Conservation (phyloP, 1,140 invertebrate genomes). For the Drosophila sturtevanti region DNA sequence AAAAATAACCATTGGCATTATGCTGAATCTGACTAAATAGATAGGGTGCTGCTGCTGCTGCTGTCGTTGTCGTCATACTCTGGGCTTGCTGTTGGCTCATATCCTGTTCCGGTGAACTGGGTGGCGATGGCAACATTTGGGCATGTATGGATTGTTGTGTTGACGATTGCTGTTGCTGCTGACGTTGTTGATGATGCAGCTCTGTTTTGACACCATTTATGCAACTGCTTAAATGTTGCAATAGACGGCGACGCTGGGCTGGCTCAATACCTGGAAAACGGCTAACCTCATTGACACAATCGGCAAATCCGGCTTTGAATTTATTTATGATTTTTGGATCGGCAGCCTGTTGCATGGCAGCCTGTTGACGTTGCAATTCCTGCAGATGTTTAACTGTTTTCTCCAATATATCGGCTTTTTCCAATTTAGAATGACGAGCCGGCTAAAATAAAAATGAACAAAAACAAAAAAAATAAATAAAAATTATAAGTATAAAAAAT, state of each 20-base stretch:
- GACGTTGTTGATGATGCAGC: conserved; percentile 80
- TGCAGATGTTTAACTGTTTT: conserved; percentile 97
- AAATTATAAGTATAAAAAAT: neutral
- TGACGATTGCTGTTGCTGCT: conserved; percentile 59
- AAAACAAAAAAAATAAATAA: neutral
- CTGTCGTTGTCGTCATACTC: conserved; percentile 45
- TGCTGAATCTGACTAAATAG: conserved; percentile 83
- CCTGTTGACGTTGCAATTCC: conserved; percentile 89
- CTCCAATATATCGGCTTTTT: conserved; percentile 98
- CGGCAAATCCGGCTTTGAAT: conserved; percentile 93
- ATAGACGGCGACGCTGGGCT: conserved; percentile 87
- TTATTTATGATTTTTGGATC: conserved; percentile 92
- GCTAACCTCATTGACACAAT: conserved; percentile 93
- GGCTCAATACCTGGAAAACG: conserved; percentile 89
- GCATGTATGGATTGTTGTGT: conserved; percentile 74
- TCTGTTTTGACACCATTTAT: conserved; percentile 84
- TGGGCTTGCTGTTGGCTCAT: conserved; percentile 82
- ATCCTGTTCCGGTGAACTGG: conserved; percentile 82
- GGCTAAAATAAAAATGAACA: conserved; percentile 86
- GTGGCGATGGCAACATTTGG: conserved; percentile 82
- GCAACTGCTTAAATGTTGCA: conserved; percentile 89
- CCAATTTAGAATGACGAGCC: conserved; percentile 95
- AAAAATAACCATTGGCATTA: conserved; percentile 85
- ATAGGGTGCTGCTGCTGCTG: conserved; percentile 78
- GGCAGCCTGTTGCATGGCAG: conserved; percentile 88